Conservation (phyloP, 2,797 vertebrate genomes). For the Pristis pectinata region DNA sequence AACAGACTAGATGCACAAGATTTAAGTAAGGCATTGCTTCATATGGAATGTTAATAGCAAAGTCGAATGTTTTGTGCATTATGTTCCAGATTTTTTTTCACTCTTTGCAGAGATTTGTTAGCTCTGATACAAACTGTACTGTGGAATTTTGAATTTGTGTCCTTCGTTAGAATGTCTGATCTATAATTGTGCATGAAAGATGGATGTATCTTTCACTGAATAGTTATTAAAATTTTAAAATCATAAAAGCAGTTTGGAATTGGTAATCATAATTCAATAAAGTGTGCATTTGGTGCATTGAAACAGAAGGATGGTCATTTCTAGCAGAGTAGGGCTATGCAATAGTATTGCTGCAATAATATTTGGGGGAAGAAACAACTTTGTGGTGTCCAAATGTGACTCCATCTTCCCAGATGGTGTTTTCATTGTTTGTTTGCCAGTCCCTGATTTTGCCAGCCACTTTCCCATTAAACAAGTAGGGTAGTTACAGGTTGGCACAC, state of each 20-base stretch:
- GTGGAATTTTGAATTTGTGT: background rate
- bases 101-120: background rate
- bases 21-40: background rate
- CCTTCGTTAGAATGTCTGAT: background rate
- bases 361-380: background rate
- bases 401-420: background rate
- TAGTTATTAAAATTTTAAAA: too few relatives aligned
- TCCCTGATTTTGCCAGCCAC: background rate
- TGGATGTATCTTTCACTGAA: background rate
- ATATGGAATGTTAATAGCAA: background rate
- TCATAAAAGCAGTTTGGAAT: background rate
- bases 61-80: background rate
- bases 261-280: background rate
- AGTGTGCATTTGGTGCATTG: too few relatives aligned
- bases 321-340: background rate
- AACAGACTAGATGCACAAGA: background rate
- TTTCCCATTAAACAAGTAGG: background rate
- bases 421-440: background rate
- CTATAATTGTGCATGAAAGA: background rate
- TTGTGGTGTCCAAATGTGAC: background rate
- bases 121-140: background rate
- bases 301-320: background rate
- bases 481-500: background rate
- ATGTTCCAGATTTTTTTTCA: background rate
- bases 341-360: background rate